Evolutionary conservation across 2,888 invertebrate species (phyloP).

Genomic region (Sarcophaga variegata): DNA sequence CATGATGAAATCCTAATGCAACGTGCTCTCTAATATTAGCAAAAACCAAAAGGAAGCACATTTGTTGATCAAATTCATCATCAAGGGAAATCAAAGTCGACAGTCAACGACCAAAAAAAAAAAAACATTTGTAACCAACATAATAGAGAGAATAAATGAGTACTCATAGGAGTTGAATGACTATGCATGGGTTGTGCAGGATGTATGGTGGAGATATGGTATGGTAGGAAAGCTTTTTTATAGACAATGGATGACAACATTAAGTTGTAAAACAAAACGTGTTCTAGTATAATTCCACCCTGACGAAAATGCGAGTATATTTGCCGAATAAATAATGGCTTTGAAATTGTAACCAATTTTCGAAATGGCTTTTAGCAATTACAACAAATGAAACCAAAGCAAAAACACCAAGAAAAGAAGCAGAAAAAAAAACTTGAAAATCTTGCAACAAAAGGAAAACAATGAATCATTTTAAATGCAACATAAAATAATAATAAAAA

Average conservation of each 20-base stretch:
- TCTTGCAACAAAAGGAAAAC: slow-evolving; percentile 16
- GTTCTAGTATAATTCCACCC: neutral
- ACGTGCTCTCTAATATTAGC: neutral
- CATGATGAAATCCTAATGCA: too few relatives aligned
- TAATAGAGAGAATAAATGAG: neutral
- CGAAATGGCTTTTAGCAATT: slow-evolving; percentile 65
- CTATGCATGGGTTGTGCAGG: neutral
- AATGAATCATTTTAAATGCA: slow-evolving; percentile 22
- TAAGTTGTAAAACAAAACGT: slow-evolving; percentile 10
- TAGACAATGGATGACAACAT: slow-evolving; percentile 12
- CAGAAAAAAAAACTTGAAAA: neutral
- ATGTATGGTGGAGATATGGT: too few relatives aligned
- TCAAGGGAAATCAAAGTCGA: slow-evolving; percentile 57
- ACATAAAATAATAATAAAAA: neutral
- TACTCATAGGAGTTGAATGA: neutral
- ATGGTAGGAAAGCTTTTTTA: too few relatives aligned
- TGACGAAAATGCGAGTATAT: slow-evolving; percentile 14
- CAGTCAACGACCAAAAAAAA: slow-evolving; percentile 21
- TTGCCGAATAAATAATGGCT: slow-evolving; percentile 54
- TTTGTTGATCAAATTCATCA: slow-evolving; percentile 40
- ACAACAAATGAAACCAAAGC: slow-evolving; percentile 5
- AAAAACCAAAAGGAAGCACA: neutral
- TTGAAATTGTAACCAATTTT: slow-evolving; percentile 53
- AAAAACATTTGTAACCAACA: neutral
- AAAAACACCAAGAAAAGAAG: neutral